Evolutionary conservation across 2,888 invertebrate genomes (phyloP).

Genomic region (Notocelia uddmanniana): DNA sequence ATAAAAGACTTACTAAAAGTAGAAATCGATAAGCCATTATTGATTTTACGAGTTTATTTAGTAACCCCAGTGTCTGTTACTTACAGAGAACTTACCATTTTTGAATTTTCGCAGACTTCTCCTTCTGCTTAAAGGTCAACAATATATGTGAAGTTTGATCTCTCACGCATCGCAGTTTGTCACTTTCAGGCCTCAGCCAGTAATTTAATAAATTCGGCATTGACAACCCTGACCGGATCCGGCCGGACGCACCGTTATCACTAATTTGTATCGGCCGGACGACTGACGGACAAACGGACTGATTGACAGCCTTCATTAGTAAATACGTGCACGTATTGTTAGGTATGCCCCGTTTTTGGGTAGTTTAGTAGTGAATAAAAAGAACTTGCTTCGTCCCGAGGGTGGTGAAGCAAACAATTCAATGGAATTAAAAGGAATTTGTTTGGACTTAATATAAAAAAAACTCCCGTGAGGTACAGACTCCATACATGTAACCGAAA

Average conservation of each 20-base stretch:
- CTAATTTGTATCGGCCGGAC: slow-evolving; percentile 46
- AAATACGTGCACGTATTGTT: slow-evolving; percentile 49
- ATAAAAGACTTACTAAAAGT: no score
- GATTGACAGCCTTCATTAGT: slow-evolving; percentile 80
- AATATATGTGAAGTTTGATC: no score
- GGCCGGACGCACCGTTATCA: slow-evolving; percentile 44
- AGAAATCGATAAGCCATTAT: no score
- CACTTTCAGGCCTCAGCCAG: not conserved
- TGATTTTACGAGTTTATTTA: no score
- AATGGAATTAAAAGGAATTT: slow-evolving; percentile 3
- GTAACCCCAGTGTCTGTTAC: no score
- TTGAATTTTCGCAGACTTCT: no score
- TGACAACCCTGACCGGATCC: slow-evolving; percentile 32
- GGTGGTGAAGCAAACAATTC: not conserved
- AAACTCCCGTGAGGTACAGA: no score
- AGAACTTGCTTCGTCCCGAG: not conserved
- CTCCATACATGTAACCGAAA: no score
- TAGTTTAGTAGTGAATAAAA: slow-evolving; percentile 33
- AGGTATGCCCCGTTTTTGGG: slow-evolving; percentile 34
- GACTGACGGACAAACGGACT: slow-evolving; percentile 68
- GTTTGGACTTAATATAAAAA: no score
- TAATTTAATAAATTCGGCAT: not conserved
- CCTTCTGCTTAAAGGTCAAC: no score
- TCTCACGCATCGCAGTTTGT: no score
- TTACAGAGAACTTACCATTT: no score